Base-by-base conservation (phyloP, 2,113 vertebrate species). In the Oophaga pumilio region DNA sequence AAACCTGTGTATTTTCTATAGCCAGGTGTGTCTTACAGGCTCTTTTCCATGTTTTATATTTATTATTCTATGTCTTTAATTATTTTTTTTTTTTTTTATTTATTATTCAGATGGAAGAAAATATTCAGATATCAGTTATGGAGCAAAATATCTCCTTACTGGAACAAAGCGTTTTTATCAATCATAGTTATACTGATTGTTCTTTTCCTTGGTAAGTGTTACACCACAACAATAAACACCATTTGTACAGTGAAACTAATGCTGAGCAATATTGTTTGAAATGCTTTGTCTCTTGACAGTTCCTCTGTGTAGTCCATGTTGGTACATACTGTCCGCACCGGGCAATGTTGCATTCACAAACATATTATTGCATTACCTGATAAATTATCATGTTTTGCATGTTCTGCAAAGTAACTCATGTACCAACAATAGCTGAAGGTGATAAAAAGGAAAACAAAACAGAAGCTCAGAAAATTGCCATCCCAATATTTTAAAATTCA, bases 131-230 rank as follows among this genome's bases (percentile, higher is more conserved):
- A 96, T 95, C 92, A 90, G 76, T 89, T 99, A 57, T 98, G 97
- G 98, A 95, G 92, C 91, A 96, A 93, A 94, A 91, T 99, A 79
- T 94, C 95, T 90, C 92, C 93, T 43, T 97, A 96, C 76, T 98
- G 97, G 97, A 98, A 97, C 93, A 99, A 96, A 90, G 95, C 93
- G 87, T 99, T 98, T 89, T 95, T 98, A 89, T 96, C 98, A 26
- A 98, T 98, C 92, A 97, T 99, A 91, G 92, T 98, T 91, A 91
- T 97, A 52, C 93, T 99, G 78, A 94, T 99, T 89, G 87, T 99
- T 91, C 95, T 99, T 20, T 99, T 99, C 92, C 90, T 97, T 78
- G 98, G 98, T 99, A 93, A 96, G 95, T 94, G 90, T 1, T 26
- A 43, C 33, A 43, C 33, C 33, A 43, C 33, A 43, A 43, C 3